A percentile compares a stretch with the other conserved stretches of the same genome.
These are phyloP conservation scores for Chroicocephalus ridibundus DNA, from an alignment of 2,113 vertebrate species.

Conservation along the genomic window DNA sequence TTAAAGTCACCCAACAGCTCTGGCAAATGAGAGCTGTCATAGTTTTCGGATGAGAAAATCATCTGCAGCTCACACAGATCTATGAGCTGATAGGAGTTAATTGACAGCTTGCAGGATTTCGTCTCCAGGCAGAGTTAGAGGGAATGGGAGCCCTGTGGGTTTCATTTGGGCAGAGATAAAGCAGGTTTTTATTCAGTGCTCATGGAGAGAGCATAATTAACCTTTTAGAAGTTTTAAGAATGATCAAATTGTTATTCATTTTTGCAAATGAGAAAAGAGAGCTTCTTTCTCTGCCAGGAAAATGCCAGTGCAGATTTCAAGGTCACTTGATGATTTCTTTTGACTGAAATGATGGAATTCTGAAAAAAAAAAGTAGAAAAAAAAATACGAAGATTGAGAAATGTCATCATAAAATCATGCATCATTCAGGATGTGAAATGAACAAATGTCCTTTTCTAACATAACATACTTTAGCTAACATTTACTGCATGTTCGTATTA, in stretches of 20 bases:
- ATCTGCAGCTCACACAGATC: slow-evolving; percentile 66
- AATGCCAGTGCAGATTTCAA: slow-evolving; percentile 77
- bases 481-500: neutral
- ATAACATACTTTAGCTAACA: slow-evolving; percentile 5
- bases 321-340: slow-evolving; percentile 73
- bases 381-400: slow-evolving; percentile 19
- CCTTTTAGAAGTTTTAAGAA: slow-evolving; percentile 80
- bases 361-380: neutral
- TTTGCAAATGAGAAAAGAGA: slow-evolving; percentile 78
- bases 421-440: slow-evolving; percentile 26
- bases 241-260: slow-evolving; percentile 84
- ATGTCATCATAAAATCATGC: slow-evolving; percentile 42
- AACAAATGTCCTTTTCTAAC: slow-evolving; percentile 46
- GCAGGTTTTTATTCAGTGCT: slow-evolving; percentile 75
- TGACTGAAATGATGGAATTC: slow-evolving; percentile 25
- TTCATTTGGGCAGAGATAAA: slow-evolving; percentile 79
- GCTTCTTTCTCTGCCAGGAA: slow-evolving; percentile 67
- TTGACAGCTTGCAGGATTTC: slow-evolving; percentile 73
- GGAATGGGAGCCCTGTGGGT: slow-evolving; percentile 72
- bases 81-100: slow-evolving; percentile 74
- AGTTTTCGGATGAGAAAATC: slow-evolving; percentile 74
- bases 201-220: slow-evolving; percentile 79
- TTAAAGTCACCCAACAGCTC: slow-evolving; percentile 66
- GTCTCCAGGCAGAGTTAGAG: slow-evolving; percentile 68
- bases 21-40: slow-evolving; percentile 70